Evolutionary conservation across 1,140 invertebrate genomes (phyloP).

Genomic region (Sweltsa coloradensis): DNA sequence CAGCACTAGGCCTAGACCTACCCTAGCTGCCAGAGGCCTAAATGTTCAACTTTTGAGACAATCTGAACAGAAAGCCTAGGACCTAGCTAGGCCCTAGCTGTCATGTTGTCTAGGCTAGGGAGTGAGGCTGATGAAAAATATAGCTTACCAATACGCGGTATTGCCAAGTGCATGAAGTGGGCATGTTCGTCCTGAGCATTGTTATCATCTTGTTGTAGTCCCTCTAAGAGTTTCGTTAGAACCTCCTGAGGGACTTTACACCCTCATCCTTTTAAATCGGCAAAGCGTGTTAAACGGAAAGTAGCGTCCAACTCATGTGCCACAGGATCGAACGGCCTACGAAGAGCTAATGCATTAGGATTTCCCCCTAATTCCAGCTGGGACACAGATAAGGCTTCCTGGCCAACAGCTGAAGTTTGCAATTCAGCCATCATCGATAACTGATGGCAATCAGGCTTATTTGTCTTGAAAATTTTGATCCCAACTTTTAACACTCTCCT

Average conservation of each 20-base stretch:
- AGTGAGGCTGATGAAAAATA: too few relatives aligned
- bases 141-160: constrained; percentile 59
- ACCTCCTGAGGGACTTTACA: constrained; percentile 98
- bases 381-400: constrained; percentile 62
- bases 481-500: too few relatives aligned
- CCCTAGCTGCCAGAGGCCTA: too few relatives aligned
- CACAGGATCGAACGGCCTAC: constrained; percentile 87
- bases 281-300: constrained; percentile 93
- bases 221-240: constrained; percentile 89
- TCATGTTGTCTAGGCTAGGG: too few relatives aligned
- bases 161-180: constrained; percentile 79
- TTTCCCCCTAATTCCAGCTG: constrained; percentile 74
- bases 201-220: constrained; percentile 79
- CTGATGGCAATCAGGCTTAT: too few relatives aligned
- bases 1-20: too few relatives aligned
- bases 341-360: constrained; percentile 62
- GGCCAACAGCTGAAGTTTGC: constrained; percentile 41
- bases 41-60: too few relatives aligned
- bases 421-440: constrained; percentile 40
- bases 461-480: too few relatives aligned
- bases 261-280: constrained; percentile 97
- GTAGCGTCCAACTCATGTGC: constrained; percentile 87
- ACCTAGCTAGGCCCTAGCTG: too few relatives aligned
- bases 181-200: constrained; percentile 65
- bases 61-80: too few relatives aligned